phyloP scores from a whole-genome alignment of 2,888 invertebrate genomes.

The Apomyelois bistriatella region DNA sequence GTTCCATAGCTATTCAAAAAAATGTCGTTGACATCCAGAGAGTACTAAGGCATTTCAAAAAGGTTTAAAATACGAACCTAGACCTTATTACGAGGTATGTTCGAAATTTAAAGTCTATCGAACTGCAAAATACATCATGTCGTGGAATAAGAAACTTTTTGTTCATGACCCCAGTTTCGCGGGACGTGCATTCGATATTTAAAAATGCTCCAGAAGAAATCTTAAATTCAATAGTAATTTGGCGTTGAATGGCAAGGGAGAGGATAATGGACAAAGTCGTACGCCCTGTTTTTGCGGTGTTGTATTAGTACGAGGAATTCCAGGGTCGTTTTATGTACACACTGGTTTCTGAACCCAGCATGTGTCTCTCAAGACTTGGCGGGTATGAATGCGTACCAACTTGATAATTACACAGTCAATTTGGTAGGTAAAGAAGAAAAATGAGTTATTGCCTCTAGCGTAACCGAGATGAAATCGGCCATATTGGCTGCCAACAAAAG shows the following conservation, averaged over 20 bases:
- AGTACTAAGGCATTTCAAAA: constrained; percentile 29
- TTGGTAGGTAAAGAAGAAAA: constrained; percentile 62
- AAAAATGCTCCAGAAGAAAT: constrained; percentile 70
- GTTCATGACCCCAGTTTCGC: constrained; percentile 46
- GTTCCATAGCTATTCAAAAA: constrained; percentile 55
- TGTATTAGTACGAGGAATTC: constrained; percentile 73
- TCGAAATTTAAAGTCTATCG: constrained; percentile 39
- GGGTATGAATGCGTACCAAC: constrained; percentile 57
- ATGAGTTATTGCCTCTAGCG: constrained; percentile 68
- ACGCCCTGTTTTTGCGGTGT: constrained; percentile 76
- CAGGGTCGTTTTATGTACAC: constrained; percentile 64
- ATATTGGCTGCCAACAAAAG: constrained; percentile 58
- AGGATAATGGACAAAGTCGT: constrained; percentile 56
- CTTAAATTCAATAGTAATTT: constrained; percentile 78
- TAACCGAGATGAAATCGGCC: constrained; percentile 69
- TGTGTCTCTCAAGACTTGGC: constrained; percentile 58
- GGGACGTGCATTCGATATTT: constrained; percentile 67
- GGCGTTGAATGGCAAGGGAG: constrained; percentile 63
- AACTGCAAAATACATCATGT: constrained; percentile 34
- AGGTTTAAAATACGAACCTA: constrained; percentile 42
- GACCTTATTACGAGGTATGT: constrained; percentile 54
- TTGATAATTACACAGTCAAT: constrained; percentile 78
- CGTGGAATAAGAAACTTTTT: constrained; percentile 39
- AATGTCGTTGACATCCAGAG: constrained; percentile 50
- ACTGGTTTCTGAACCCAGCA: constrained; percentile 71